A percentile compares a stretch with the other conserved stretches of the same genome.
Conservation (phyloP, 2,797 vertebrate genomes). For the Trematomus bernacchii region DNA sequence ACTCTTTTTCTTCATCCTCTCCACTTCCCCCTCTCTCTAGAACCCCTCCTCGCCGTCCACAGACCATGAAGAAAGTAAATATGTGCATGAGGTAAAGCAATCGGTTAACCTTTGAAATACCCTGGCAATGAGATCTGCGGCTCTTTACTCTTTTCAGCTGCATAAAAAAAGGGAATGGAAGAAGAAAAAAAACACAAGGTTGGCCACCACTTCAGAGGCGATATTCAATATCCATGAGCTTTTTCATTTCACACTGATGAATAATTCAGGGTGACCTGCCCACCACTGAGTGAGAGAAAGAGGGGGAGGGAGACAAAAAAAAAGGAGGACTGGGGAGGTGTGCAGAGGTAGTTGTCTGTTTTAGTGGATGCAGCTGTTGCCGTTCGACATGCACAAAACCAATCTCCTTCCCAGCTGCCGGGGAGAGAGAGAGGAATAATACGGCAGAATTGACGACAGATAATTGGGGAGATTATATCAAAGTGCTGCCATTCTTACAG, state of each 20-base stretch:
- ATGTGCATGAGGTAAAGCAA: conserved; percentile 74
- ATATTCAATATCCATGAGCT: conserved; percentile 86
- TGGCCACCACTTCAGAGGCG: conserved; percentile 80
- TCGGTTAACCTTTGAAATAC: conserved; percentile 78
- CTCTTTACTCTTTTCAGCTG: conserved; percentile 65
- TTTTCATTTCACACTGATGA: conserved; percentile 85
- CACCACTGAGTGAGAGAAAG: conserved; percentile 70
- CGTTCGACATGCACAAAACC: conserved; percentile 61
- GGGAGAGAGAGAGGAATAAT: conserved; percentile 51
- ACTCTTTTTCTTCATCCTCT: conserved; percentile 20
- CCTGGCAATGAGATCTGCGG: conserved; percentile 65
- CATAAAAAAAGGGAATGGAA: conserved; percentile 32
- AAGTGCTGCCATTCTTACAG: conserved; percentile 64
- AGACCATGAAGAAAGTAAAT: conserved; percentile 68
- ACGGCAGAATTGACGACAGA: conserved; percentile 49
- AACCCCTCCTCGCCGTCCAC: conserved; percentile 17
- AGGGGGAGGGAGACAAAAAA: conserved; percentile 43
- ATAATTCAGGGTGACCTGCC: conserved; percentile 87
- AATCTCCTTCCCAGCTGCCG: conserved; percentile 62
- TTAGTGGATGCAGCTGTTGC: conserved; percentile 79
- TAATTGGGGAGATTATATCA: conserved; percentile 78
- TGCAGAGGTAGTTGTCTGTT: conserved; percentile 75
- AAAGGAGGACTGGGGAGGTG: conserved; percentile 61
- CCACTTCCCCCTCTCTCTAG: conserved; percentile 3
- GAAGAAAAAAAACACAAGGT: conserved; percentile 62